phyloP scores from a whole-genome alignment of 2,797 vertebrate genomes.

The Fratercula arctica region DNA sequence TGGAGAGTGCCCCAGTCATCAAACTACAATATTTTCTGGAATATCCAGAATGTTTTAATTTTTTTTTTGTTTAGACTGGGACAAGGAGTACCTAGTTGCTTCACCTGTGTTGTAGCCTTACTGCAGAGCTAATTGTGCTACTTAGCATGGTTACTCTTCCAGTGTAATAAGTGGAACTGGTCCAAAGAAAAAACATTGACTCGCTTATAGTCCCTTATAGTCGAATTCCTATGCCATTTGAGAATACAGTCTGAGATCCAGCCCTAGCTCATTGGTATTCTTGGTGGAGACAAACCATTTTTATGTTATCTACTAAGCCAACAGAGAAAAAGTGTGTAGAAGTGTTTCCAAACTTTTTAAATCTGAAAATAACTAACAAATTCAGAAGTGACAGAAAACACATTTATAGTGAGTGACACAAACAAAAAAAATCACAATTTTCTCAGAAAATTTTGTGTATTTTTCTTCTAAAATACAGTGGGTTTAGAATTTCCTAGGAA shows the following conservation, averaged over 20 bases:
- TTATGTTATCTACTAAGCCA: background rate
- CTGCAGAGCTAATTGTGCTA: background rate
- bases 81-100: background rate
- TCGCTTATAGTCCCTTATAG: background rate
- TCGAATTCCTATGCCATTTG: background rate
- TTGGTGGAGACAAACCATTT: background rate
- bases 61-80: background rate
- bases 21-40: background rate
- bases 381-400: background rate
- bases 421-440: background rate
- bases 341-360: background rate
- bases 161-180: background rate
- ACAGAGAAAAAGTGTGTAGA: background rate
- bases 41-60: background rate
- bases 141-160: background rate
- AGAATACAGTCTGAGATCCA: background rate
- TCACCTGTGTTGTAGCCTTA: background rate
- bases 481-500: background rate
- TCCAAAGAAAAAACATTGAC: background rate
- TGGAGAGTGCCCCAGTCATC: background rate
- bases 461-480: background rate
- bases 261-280: background rate
- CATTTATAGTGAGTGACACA: background rate
- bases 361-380: background rate
- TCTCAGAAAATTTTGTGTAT: background rate